Base-by-base conservation (phyloP, 2,888 invertebrate species). In the Zygogramma bicolorata region DNA sequence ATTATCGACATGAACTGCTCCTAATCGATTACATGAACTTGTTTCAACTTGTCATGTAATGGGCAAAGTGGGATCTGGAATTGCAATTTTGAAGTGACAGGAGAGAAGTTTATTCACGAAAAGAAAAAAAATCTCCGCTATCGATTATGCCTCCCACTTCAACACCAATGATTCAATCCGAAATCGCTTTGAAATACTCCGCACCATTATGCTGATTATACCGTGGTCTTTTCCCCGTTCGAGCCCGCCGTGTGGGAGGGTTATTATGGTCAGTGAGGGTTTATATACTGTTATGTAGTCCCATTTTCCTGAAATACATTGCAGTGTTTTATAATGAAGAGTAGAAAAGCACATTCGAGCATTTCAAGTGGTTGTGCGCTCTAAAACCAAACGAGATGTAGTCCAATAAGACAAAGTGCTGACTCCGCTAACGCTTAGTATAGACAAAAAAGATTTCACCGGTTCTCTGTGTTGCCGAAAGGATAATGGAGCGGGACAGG, bases 401-500 rank as follows among this genome's bases (percentile, higher is more conserved):
- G 81, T 80, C 82, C 84, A 85, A 85, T 85, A 85, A 85, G 84
- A 85, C 84, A 84, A 82, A 85, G 85, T 85, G 85, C 84, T 84
- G 74, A 69, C 76, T 73, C 72, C 71, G 60, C 60, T 75, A 69
- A 71, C 74, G 46, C 60, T 59, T 59, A 34, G 65, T 60, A 42
- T 13, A 18, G 10, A 53, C 46, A 20, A 25, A 65, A 40, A 61
- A 57, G 34, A 57, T 58, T 66, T 57, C 15, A 66, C 31, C 6
- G 27, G 65, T 46, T 68, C 65, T 20, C 34, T 70, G 66, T 65
- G 49, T 46, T 46, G 46, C 60, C 34, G n/a, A 34, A 34, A 57
- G 38, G 70, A 61, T 65, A 66, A 70, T 70, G 66, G 66, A 20
- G 70, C 38, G 59, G 46, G 59, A 59, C 65, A 42, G 42, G 70